Conservation (phyloP, 2,888 invertebrate genomes). For the Lithophane semibrunnea region DNA sequence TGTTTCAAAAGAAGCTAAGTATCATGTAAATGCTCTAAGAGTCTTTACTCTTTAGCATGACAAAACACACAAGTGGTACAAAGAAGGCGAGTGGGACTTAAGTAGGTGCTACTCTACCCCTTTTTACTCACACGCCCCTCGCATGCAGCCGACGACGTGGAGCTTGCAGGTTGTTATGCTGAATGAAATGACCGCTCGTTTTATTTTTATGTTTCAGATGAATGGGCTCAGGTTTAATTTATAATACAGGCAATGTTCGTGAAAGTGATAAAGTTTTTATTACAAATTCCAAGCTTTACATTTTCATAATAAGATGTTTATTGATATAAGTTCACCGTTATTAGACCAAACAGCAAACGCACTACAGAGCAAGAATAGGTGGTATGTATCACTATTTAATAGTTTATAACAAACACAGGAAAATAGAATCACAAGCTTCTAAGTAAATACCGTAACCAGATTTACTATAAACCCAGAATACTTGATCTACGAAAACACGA, state of each 20-base stretch:
- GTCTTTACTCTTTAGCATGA: slow-evolving; percentile 53
- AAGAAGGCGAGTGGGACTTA: slow-evolving; percentile 58
- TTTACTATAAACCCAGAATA: slow-evolving; percentile 42
- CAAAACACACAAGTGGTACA: slow-evolving; percentile 58
- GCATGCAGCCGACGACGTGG: slow-evolving; percentile 28
- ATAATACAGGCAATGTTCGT: slow-evolving; percentile 5
- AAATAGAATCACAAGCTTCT: slow-evolving; percentile 10
- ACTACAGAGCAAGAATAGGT: background rate
- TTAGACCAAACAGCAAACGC: background rate
- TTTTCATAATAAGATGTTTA: slow-evolving; percentile 6
- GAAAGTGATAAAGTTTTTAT: slow-evolving; percentile 23
- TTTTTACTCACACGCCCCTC: slow-evolving; percentile 43
- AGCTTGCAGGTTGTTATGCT: slow-evolving; percentile 36
- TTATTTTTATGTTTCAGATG: slow-evolving; percentile 13
- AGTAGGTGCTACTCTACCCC: slow-evolving; percentile 61
- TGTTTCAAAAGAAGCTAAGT: slow-evolving; percentile 47
- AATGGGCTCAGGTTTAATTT: slow-evolving; percentile 13
- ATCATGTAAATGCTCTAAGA: slow-evolving; percentile 58
- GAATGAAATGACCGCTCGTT: slow-evolving; percentile 38
- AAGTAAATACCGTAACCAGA: slow-evolving; percentile 29
- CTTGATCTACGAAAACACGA: slow-evolving; percentile 40
- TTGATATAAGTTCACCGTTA: background rate
- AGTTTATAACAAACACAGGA: background rate
- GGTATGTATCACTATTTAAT: background rate
- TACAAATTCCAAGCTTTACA: slow-evolving; percentile 16